Evolutionary conservation across 2,113 vertebrate genomes (phyloP).

Genomic region (Pterocles orientalis): DNA sequence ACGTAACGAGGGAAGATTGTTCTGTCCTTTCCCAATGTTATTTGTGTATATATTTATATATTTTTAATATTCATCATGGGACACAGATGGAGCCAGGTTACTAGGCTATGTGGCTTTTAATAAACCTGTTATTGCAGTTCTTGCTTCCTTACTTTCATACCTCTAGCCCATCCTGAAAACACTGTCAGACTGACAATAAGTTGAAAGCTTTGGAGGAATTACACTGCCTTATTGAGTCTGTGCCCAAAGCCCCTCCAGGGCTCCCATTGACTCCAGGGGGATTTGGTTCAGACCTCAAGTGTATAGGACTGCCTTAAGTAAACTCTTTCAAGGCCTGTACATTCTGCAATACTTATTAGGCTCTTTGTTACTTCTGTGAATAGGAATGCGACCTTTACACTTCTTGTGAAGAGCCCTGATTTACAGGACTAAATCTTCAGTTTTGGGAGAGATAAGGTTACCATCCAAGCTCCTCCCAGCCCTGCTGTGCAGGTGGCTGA

Average conservation of each 20-base stretch:
- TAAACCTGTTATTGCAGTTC: not conserved
- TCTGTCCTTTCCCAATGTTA: not conserved
- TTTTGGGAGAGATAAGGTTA: slow-evolving; percentile 34
- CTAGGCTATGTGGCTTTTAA: not conserved
- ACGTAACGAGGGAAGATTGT: not conserved
- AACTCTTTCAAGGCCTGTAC: slow-evolving; percentile 32
- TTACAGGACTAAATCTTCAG: not conserved
- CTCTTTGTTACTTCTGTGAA: slow-evolving; percentile 50
- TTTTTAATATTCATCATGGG: not conserved
- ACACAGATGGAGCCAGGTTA: not conserved
- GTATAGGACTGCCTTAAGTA: slow-evolving; percentile 21
- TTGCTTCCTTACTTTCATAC: not conserved
- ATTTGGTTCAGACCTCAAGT: slow-evolving; percentile 52
- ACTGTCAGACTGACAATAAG: not conserved
- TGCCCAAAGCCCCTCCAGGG: slow-evolving; percentile 1
- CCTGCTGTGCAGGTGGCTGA: slow-evolving; percentile 18
- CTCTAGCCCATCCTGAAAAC: not conserved
- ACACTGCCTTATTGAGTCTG: slow-evolving; percentile 38
- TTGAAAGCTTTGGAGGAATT: slow-evolving; percentile 47
- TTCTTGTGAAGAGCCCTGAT: not conserved
- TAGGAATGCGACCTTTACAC: slow-evolving; percentile 57
- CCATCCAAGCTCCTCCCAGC: not conserved
- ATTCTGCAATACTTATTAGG: not conserved
- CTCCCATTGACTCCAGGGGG: slow-evolving; percentile 33
- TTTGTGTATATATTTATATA: not conserved